Evolutionary conservation across 2,113 vertebrate genomes (phyloP), one percentile per base, ranked within the genome.

Genomic region (Carassius auratus): DNA sequence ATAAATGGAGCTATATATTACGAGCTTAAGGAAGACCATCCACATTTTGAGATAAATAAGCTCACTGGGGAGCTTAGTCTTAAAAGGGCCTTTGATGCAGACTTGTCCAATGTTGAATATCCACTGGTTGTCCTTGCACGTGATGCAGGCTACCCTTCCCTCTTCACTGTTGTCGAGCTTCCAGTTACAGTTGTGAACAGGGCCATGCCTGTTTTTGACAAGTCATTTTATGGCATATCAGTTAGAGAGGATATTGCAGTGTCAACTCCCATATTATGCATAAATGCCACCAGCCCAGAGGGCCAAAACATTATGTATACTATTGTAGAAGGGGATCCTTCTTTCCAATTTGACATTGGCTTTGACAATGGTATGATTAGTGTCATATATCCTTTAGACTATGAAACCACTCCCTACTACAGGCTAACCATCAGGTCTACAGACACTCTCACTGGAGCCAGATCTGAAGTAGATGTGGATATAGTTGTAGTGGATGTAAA

Each of bases 121-220:
- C 92, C 94, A 80, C 88, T 98, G 89, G 92, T 96, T 17, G 15
- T 99, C 14, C 91, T 98, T 84, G 98, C 97, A 59, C 95, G 93
- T 86, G 98, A 99, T 33, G 92, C 95, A 0, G 98, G 98, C 52
- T 91, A 92, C 81, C 97, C 97, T 0, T 90, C 95, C 0, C 89
- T 98, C 76, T 96, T 95, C 87, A 95, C 94, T 0, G 94, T 83
- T 0, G 95, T 97, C 84, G 97, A 98, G 88, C 94, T 99, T 75
- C 96, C 96, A 8, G 95, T 99, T 73, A 98, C 95, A 3, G 96
- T 99, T 33, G 96, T 98, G 78, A 99, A 99, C 91, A 97, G 97
- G 93, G 98, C 97, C 1, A 99, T 99, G 97, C 98, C 98, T 4
- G 95, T 99, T 83, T 99, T 99, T 89, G 97, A 99, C 91, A 98